Percentiles rank a stretch among this genome's conserved stretches.
These are phyloP conservation scores for Standfussiana lucernea DNA, from an alignment of 2,888 invertebrate genomes.

Conservation along the genomic window DNA sequence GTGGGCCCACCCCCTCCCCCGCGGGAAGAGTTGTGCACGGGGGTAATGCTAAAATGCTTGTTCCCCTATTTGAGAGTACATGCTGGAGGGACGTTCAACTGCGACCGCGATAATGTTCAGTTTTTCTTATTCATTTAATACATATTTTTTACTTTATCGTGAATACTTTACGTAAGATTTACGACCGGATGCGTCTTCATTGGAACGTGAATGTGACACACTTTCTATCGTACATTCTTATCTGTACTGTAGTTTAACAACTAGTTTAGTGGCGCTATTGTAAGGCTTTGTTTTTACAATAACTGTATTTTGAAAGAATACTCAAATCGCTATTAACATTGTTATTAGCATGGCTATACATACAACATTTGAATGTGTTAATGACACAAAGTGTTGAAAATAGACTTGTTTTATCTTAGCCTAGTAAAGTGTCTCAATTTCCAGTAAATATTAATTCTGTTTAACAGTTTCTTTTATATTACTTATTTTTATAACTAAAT, in stretches of 20 bases:
- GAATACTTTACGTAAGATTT: conserved; percentile 86
- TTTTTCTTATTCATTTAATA: conserved; percentile 77
- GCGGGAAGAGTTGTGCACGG: conserved; percentile 91
- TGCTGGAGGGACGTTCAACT: conserved; percentile 88
- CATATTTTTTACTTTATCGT: conserved; percentile 81
- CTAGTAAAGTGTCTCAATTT: conserved; percentile 2
- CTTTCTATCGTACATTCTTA: conserved; percentile 86
- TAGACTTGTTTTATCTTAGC: conserved; percentile 23
- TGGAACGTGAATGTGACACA: conserved; percentile 88
- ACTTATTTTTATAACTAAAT: neutral
- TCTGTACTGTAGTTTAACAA: conserved; percentile 84
- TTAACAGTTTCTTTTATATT: conserved; percentile 15
- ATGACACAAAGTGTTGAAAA: conserved; percentile 28
- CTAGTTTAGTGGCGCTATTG: conserved; percentile 79
- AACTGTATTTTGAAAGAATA: conserved; percentile 74
- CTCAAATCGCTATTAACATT: conserved; percentile 59
- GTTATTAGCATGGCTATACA: conserved; percentile 47
- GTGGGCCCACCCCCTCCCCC: conserved; percentile 89
- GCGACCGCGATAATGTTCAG: conserved; percentile 72
- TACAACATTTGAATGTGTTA: conserved; percentile 48
- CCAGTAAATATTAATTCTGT: neutral
- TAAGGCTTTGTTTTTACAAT: conserved; percentile 80
- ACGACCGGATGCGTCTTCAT: conserved; percentile 88
- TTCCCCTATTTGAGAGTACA: conserved; percentile 91
- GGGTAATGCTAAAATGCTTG: conserved; percentile 91